phyloP scores from a whole-genome alignment of 53 echinoderm and acorn worm species.

The Paelopatides confundens region DNA sequence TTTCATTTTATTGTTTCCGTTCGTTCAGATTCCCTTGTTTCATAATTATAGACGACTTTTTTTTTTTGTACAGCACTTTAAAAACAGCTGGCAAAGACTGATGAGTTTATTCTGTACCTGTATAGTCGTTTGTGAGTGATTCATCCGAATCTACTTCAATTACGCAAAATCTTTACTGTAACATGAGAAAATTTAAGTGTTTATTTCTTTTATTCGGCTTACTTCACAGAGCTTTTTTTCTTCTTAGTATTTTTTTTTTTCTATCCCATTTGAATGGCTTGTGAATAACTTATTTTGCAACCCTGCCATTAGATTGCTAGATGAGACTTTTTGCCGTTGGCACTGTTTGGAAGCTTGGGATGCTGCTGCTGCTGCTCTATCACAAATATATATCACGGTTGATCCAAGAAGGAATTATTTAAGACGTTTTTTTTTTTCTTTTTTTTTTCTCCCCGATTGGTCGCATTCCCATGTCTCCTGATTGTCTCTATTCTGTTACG shows the following conservation, averaged over 20 bases:
- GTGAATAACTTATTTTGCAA: background rate
- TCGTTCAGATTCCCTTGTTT: no score
- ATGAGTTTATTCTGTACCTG: no score
- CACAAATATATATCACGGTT: background rate
- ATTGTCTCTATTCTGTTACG: conserved; percentile 26
- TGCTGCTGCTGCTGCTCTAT: background rate
- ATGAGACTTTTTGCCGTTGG: background rate
- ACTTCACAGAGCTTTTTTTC: background rate
- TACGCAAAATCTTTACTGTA: no score
- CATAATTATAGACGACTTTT: no score
- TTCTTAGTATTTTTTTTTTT: background rate
- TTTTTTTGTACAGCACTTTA: no score
- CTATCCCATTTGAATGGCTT: background rate
- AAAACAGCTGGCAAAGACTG: no score
- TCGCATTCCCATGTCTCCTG: background rate
- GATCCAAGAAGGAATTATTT: background rate
- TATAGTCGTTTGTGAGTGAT: no score
- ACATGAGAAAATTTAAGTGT: background rate
- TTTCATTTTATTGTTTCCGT: no score
- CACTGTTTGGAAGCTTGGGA: background rate
- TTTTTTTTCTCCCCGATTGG: background rate
- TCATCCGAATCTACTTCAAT: no score
- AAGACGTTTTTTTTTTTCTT: background rate
- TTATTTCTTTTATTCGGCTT: no score
- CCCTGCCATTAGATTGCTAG: background rate